Base-by-base conservation (phyloP, 2,888 invertebrate genomes). In the Ophion obscuratus region DNA sequence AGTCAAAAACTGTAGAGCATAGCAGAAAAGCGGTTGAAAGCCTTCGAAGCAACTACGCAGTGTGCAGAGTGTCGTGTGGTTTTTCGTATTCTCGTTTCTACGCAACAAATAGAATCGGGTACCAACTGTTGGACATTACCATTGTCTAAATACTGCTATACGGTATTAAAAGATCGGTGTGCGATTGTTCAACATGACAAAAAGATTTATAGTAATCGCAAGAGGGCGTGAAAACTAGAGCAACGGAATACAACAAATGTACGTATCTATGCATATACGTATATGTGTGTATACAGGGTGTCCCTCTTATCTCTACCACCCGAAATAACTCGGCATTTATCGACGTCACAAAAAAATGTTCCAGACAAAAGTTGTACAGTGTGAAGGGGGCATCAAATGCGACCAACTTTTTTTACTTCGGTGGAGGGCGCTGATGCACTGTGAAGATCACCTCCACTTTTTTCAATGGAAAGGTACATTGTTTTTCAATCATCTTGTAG, bases 81-180 rank as follows among this genome's bases (percentile, higher is more conserved):
- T 64, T 64, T 11, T 70, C 27, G 78, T 84, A 75, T 47, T 61
- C 68, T 40, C 62, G 61, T 62, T 64, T 81, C 91, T 92, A 92
- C 89, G 89, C 89, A 90, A 91, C 90, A 88, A 91, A 89, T 87
- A 90, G 79, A 80, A 81, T 73, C 89, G 91, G 91, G 89, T 92
- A 93, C 93, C 93, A 92, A 92, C 93, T 93, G 93, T 93, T 93
- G 93, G 93, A 93, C 91, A 93, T 93, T 93, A 93, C 93, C 93
- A 93, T 93, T 93, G 93, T 93, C 93, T 93, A 93, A 92, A 92
- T 93, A 93, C 93, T 89, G 89, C 89, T 89, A 88, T 88, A 86
- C 85, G 85, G 83, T 84, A 79, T 81, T 84, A 66, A 79, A 79
- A 88, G 82, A 83, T 87, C 84, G 80, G 81, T 87, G 81, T 86